These are phyloP conservation scores for Eupeodes latifasciatus DNA, from an alignment of 2,888 invertebrate genomes.

Conservation along the genomic window DNA sequence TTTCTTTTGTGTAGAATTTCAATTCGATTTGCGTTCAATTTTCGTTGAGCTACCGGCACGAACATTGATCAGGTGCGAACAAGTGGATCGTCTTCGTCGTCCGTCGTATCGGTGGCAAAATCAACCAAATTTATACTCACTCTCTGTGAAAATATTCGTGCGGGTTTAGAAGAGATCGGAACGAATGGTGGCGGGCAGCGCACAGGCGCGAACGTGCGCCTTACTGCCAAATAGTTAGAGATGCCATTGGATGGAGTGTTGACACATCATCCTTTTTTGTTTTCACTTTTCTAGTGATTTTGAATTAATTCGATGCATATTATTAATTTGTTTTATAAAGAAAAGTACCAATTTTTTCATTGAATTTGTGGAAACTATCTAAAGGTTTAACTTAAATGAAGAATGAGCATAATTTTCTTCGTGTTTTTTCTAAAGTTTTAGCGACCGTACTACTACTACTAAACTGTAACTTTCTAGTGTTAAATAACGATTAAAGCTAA, in stretches of 20 bases:
- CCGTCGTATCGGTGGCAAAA: constrained; percentile 32
- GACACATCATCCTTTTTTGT: neutral
- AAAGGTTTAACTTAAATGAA: too few species aligned
- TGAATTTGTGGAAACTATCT: too few species aligned
- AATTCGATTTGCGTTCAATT: constrained; percentile 24
- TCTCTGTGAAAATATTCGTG: constrained; percentile 25
- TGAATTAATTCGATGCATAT: too few species aligned
- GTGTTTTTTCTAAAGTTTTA: too few species aligned
- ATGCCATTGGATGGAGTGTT: neutral
- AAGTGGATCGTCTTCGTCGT: constrained; percentile 48
- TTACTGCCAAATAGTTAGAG: neutral
- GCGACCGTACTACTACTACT: too few species aligned
- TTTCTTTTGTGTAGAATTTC: constrained; percentile 9
- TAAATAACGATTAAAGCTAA: too few species aligned
- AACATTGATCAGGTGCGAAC: constrained; percentile 73
- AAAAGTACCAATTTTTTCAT: too few species aligned
- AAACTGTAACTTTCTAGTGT: too few species aligned
- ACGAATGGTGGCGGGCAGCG: too few species aligned
- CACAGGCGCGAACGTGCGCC: neutral
- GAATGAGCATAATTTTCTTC: too few species aligned
- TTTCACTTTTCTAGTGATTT: neutral
- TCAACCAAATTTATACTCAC: neutral
- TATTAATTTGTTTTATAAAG: too few species aligned
- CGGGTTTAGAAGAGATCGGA: constrained; percentile 44
- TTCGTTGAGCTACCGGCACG: constrained; percentile 54